phyloP scores from a whole-genome alignment of 2,113 vertebrate species.

The Himantopus leucocephalus region DNA sequence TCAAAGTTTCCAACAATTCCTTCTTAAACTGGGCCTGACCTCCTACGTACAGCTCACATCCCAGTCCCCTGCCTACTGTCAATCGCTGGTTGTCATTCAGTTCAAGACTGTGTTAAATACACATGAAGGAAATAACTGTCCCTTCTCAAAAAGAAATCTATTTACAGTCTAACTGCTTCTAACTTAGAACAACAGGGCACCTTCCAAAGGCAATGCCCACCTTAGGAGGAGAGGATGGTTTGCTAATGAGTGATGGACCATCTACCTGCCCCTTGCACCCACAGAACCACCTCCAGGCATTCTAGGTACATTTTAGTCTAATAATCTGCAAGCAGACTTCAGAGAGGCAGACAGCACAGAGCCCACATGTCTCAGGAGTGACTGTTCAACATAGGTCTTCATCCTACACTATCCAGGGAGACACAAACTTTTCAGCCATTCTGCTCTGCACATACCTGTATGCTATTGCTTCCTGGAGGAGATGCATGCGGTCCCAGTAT shows the following conservation, averaged over 20 bases:
- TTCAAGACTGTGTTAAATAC: neutral
- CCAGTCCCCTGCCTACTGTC: neutral
- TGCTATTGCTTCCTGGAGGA: slow-evolving; percentile 93
- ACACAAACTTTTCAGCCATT: neutral
- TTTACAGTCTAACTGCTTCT: neutral
- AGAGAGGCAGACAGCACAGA: neutral
- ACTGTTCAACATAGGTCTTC: neutral
- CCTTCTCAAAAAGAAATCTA: neutral
- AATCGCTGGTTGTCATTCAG: neutral
- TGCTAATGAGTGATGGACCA: neutral
- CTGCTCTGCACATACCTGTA: slow-evolving; percentile 78
- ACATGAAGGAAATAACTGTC: neutral
- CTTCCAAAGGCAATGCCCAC: neutral
- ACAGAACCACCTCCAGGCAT: neutral
- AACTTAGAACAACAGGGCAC: neutral
- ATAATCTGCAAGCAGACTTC: neutral
- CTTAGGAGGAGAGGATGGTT: neutral
- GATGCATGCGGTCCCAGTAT: slow-evolving; percentile 97
- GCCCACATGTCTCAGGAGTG: neutral
- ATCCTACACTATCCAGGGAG: neutral
- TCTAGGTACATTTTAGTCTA: neutral
- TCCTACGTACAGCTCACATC: neutral
- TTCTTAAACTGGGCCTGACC: neutral
- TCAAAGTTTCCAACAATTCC: neutral
- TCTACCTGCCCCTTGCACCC: neutral